Base-by-base conservation (phyloP, 1,140 invertebrate species). In the Aphaenogaster rudis region DNA sequence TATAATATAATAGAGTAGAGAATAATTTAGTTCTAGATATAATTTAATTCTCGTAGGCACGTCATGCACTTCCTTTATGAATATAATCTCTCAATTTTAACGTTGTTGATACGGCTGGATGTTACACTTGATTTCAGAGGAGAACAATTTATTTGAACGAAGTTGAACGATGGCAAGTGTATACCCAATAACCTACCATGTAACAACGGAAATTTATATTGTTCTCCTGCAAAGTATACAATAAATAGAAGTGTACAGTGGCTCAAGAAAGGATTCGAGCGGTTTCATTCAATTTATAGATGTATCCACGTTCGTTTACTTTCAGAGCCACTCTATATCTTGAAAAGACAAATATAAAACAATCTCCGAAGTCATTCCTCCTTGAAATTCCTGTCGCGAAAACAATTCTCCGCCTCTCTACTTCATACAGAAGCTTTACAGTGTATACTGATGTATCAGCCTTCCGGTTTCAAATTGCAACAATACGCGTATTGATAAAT, bases 301-400 rank as follows among this genome's bases (percentile, higher is more conserved):
- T 54, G 42, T 54, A 54, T 54, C n/a, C 13, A 5, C 42, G 61
- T 67, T 79, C 45, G n/a, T 80, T 80, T 80, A 80, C 8, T 33
- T 54, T 80, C 61, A 81, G n/a, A 67, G n/a, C n/a, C 63, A 66
- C 61, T 64, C 59, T 48, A 33, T 77, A 36, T 50, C 11, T 9
- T 15, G 42, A 67, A 36, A 48, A 48, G 76, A 64, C 77, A 79
- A 52, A 66, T 79, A 79, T 64, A 79, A 79, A 80, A 66, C 63
- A 80, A 80, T 67, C 5, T n/a, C 39, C 59, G 15, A 66, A 39
- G 39, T 77, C 39, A 50, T 63, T 77, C 39, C 54, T 28, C 28
- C n/a, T 77, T 45, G 36, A 59, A 61, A 59, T 77, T 61, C 13
- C 74, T 39, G 21, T 45, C n/a, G 15, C 15, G n/a, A 42, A 61